A percentile compares a stretch with the other conserved stretches of the same genome.
These are phyloP conservation scores for Lasioglossum pauxillum DNA, from an alignment of 2,888 invertebrate genomes.

Conservation along the genomic window DNA sequence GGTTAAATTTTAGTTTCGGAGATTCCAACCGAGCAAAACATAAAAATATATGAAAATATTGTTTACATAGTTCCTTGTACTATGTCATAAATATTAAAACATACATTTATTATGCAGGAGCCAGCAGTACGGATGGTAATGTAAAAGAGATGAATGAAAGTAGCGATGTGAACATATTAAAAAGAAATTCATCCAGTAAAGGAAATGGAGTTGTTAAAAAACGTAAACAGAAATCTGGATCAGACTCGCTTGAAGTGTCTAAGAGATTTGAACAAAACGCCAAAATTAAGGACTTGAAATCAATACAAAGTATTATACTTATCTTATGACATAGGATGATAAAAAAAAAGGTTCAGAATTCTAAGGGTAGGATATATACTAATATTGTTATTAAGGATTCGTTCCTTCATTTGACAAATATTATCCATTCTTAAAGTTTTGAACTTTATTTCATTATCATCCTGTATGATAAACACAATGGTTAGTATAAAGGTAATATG, in stretches of 20 bases:
- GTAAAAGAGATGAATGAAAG: conserved; percentile 2
- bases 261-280: not conserved
- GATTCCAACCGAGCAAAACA: not conserved
- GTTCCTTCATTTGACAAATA: not conserved
- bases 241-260: not conserved
- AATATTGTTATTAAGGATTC: not conserved
- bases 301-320: conserved; percentile 13
- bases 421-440: not conserved
- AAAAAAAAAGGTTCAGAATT: not conserved
- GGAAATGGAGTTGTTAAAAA: conserved; percentile 18
- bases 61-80: not conserved
- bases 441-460: not conserved
- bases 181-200: not conserved
- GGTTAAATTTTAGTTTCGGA: not conserved
- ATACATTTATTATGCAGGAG: not conserved
- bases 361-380: not conserved
- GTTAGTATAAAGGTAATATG: not conserved
- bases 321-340: not conserved
- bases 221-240: conserved; percentile 10
- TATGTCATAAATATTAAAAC: not conserved
- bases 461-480: not conserved
- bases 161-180: conserved; percentile 3
- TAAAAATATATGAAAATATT: not conserved
- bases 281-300: not conserved
- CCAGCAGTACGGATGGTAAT: not conserved